Percentiles rank a stretch among this genome's conserved stretches.
These are phyloP conservation scores for Cheilosia urbana DNA, from an alignment of 2,888 invertebrate genomes.

Conservation along the genomic window DNA sequence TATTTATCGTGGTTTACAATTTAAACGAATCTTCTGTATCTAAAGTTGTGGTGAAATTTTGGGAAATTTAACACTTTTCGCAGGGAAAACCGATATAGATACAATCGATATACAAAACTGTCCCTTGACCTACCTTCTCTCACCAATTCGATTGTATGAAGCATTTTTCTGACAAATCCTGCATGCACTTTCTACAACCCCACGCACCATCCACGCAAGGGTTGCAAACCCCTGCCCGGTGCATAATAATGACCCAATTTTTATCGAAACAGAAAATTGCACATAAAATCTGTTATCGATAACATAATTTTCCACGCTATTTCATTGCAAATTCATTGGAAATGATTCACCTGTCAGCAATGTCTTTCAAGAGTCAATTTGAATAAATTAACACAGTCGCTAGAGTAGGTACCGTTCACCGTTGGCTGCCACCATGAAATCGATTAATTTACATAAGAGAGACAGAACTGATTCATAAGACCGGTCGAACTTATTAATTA, in stretches of 20 bases:
- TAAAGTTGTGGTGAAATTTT: not conserved
- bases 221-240: no score
- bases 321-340: not conserved
- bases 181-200: no score
- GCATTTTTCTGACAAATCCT: no score
- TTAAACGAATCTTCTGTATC: not conserved
- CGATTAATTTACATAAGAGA: constrained; percentile 26
- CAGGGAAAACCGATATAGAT: no score
- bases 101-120: no score
- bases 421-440: not conserved
- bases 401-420: no score
- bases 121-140: no score
- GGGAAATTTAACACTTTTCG: no score
- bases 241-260: no score
- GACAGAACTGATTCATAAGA: constrained; percentile 10
- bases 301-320: constrained; percentile 9
- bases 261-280: no score
- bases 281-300: not conserved
- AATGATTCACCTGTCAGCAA: not conserved
- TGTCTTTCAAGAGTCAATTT: constrained; percentile 17
- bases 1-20: not conserved
- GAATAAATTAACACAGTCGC: constrained; percentile 13
- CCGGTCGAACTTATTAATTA: not conserved
- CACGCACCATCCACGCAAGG: no score
- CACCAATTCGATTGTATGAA: no score